Base-by-base conservation (phyloP, 2,888 invertebrate species). In the Lagria hirta region DNA sequence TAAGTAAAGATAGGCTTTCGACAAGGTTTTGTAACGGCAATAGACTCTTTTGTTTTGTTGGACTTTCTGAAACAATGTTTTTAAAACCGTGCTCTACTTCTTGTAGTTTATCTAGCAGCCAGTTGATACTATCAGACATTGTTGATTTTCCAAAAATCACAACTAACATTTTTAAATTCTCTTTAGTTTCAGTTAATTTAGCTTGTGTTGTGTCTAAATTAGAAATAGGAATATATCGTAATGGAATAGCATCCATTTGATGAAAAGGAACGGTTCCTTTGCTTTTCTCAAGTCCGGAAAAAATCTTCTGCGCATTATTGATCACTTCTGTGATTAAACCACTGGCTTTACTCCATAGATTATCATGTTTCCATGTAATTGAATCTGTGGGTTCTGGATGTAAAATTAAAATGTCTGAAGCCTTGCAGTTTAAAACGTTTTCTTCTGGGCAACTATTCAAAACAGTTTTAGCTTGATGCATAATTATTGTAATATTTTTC, bases 381-480 rank as follows among this genome's bases (percentile, higher is more conserved):
- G 67, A 64, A 11, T 64, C 58, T 17, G 32, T 44, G 1, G 26
- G 27, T 8, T 48, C 51, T 12, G 60, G 49, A 50, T 64, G 44
- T 10, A 71, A 52, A 8, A 63, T 15, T 8, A 66, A 61, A 22
- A 68, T 51, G 33, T 63, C 58, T 1, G 45, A 27, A 10, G 51
- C 34, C 14, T 65, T 65, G n/a, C 61, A 30, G 4, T 51, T 58
- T 12, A 66, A 49, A 22, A 52, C 51, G 11, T 52, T 55, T 49
- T 73, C 68, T 4, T 61, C 60, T 0, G 86, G 84, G 41, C 79
- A 79, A 46, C 80, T 80, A 57, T 82, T 76, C 1, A 91, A 63
- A 11, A 89, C 70, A 1, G 86, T 66, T 41, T 74, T 70, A 55
- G 85, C 81, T 62, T 92, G 90, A 51, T 83, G 81, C 13, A 88